Percentiles rank a stretch among this genome's conserved stretches.
These are phyloP conservation scores for Phodopus roborovskii DNA, from an alignment of 2,113 vertebrate species.

Conservation along the genomic window DNA sequence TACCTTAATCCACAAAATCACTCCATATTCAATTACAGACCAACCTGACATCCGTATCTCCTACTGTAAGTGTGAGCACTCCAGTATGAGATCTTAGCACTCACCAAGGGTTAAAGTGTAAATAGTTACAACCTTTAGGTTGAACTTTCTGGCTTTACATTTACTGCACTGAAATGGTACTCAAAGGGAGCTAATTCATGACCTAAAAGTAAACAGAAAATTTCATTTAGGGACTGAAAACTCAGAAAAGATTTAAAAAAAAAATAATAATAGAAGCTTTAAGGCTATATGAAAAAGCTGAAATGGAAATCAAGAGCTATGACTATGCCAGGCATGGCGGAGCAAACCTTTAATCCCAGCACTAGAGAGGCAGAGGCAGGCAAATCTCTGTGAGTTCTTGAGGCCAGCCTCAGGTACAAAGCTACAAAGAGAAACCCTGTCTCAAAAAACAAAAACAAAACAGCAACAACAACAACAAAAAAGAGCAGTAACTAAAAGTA, in stretches of 20 bases:
- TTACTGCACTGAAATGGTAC: conserved; percentile 9
- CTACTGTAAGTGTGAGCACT: neutral
- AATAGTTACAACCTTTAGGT: conserved; percentile 2
- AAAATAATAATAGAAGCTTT: conserved; percentile 39
- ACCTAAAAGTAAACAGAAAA: conserved; percentile 40
- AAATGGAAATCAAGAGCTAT: conserved; percentile 13
- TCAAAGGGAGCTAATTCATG: conserved; percentile 25
- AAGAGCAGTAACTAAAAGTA: neutral
- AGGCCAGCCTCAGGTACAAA: too few relatives aligned
- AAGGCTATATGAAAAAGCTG: neutral
- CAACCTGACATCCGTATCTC: neutral
- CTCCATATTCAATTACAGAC: neutral
- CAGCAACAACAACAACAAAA: too few relatives aligned
- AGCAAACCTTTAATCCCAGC: too few relatives aligned
- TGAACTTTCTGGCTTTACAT: conserved; percentile 35
- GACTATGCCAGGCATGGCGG: neutral
- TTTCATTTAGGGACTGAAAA: conserved; percentile 57
- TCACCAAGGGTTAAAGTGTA: conserved; percentile 27
- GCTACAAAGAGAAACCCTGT: too few relatives aligned
- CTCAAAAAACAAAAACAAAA: too few relatives aligned
- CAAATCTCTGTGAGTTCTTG: too few relatives aligned
- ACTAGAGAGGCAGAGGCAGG: too few relatives aligned
- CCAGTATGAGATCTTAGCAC: neutral
- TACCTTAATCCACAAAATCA: neutral
- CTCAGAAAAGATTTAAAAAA: conserved; percentile 41